A percentile compares a stretch with the other conserved stretches of the same genome.
phyloP scores from a whole-genome alignment of 2,113 vertebrate species.

The Halcyon malimbica region DNA sequence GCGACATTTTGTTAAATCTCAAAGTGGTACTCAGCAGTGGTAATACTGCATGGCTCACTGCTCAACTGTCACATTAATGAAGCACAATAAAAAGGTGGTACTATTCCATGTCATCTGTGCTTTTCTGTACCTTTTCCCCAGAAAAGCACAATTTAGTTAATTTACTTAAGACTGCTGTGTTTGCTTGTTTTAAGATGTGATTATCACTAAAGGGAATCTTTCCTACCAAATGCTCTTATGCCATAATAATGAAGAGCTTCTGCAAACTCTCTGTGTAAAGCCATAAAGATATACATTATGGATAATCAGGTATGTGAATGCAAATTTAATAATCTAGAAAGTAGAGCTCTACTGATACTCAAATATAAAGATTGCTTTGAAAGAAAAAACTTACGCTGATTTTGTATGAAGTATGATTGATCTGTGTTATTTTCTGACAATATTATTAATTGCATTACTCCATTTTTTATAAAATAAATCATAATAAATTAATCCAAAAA shows the following conservation, averaged over 20 bases:
- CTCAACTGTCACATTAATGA: not conserved
- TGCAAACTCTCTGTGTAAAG: not conserved
- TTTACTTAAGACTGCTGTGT: not conserved
- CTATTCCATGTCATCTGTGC: not conserved
- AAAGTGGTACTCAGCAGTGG: not conserved
- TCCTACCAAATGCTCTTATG: not conserved
- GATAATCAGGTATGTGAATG: conserved; percentile 1
- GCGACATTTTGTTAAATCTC: conserved; percentile 6
- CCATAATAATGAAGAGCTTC: not conserved
- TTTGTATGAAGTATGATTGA: conserved; percentile 4
- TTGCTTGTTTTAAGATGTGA: not conserved
- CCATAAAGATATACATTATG: not conserved
- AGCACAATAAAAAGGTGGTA: not conserved
- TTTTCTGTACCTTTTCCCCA: not conserved
- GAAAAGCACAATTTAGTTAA: not conserved
- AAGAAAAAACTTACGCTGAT: not conserved
- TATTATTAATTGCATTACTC: not conserved
- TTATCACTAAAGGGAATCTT: not conserved
- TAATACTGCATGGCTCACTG: not conserved
- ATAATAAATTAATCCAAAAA: not conserved
- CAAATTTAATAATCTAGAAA: not conserved
- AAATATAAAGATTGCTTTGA: conserved; percentile 15
- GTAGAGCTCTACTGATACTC: not conserved
- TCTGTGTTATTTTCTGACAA: not conserved
- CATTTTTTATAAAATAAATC: not conserved